Evolutionary conservation across 2,797 vertebrate genomes (phyloP).

Genomic region (Yasuhikotakia modesta): DNA sequence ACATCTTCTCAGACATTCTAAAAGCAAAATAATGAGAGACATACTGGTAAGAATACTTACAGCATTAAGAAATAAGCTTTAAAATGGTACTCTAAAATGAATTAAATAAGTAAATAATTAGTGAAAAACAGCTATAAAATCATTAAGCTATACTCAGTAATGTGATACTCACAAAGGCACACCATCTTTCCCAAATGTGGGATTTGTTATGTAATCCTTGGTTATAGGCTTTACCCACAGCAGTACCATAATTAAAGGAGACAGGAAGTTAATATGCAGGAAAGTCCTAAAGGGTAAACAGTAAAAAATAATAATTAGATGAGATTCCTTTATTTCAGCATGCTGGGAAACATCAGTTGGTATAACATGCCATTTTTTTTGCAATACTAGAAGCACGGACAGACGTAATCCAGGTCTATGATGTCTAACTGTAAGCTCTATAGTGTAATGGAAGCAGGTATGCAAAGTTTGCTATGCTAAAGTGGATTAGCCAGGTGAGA

Average conservation of each 20-base stretch:
- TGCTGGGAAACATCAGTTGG: not conserved
- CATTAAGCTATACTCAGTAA: not conserved
- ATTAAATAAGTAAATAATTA: not conserved
- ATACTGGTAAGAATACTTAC: not conserved
- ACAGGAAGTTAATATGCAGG: constrained; percentile 97
- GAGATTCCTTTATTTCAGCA: too few species aligned
- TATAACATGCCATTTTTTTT: not conserved
- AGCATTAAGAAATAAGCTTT: not conserved
- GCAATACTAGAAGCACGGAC: not conserved
- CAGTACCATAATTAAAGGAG: constrained; percentile 93
- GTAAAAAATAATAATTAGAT: too few species aligned
- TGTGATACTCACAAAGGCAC: constrained; percentile 88
- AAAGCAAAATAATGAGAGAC: constrained; percentile 40
- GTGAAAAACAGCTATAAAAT: not conserved
- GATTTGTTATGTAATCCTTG: constrained; percentile 97
- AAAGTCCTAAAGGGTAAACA: constrained; percentile 81
- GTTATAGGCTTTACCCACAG: constrained; percentile 97
- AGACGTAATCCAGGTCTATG: constrained; percentile 65
- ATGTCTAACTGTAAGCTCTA: constrained; percentile 65
- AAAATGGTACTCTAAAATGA: not conserved
- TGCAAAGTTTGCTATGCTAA: constrained; percentile 64
- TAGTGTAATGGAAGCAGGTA: constrained; percentile 63
- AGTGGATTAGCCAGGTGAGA: constrained; percentile 71
- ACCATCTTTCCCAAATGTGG: constrained; percentile 89
- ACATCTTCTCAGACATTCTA: constrained; percentile 94